These are phyloP conservation scores for Propithecus perrieri DNA, from an alignment of 2,797 vertebrate genomes.

Conservation along the genomic window DNA sequence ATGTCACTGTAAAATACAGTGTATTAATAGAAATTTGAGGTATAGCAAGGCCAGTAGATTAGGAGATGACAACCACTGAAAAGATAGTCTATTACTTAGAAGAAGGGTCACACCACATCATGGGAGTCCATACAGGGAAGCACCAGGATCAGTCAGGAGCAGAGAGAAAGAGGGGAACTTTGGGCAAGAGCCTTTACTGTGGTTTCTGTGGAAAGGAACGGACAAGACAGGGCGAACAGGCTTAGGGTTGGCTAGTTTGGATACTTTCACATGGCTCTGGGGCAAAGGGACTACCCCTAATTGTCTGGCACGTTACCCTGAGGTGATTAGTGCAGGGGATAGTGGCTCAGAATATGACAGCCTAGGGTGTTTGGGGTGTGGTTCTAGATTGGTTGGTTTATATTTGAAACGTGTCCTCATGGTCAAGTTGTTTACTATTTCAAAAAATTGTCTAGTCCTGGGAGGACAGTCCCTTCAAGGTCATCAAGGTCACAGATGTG, in stretches of 20 bases:
- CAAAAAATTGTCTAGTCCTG: not conserved
- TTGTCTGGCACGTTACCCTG: not conserved
- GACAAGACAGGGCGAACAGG: not conserved
- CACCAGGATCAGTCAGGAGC: not conserved
- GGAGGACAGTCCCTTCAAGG: not conserved
- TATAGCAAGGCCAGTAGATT: not conserved
- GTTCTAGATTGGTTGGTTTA: not conserved
- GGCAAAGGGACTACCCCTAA: not conserved
- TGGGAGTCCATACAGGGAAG: not conserved
- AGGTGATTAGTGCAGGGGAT: not conserved
- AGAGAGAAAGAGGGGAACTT: not conserved
- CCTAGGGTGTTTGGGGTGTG: not conserved
- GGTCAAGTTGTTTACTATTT: not conserved
- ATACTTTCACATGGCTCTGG: not conserved
- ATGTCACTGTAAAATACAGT: not conserved
- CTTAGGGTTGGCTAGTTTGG: not conserved
- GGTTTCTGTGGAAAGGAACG: not conserved
- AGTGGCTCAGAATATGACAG: not conserved
- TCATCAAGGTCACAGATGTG: not conserved
- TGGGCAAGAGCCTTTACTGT: not conserved
- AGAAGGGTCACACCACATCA: not conserved
- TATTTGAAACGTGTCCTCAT: not conserved
- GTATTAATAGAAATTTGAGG: not conserved
- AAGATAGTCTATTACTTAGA: not conserved
- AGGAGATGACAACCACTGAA: not conserved